Evolutionary conservation across 2,888 invertebrate genomes (phyloP).

Genomic region (Trachelus stipa): DNA sequence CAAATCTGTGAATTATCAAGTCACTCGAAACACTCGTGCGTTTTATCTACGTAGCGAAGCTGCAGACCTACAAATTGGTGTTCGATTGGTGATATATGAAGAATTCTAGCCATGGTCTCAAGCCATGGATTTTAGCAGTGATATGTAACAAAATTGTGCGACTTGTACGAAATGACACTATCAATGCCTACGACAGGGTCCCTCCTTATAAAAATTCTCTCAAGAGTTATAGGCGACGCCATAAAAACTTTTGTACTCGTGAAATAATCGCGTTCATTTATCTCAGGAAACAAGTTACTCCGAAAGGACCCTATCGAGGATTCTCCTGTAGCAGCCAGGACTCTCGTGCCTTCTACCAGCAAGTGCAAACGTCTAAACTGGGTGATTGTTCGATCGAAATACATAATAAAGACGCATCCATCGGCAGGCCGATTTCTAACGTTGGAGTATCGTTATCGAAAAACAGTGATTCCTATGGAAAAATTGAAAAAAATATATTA

Average conservation of each 20-base stretch:
- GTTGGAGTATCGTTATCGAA: not conserved
- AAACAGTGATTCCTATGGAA: not conserved
- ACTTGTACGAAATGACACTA: slow-evolving; percentile 36
- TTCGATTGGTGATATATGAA: slow-evolving; percentile 35
- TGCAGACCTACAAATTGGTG: slow-evolving; percentile 41
- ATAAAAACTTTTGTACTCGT: not conserved
- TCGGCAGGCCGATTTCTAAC: slow-evolving; percentile 4
- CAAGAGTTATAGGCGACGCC: not conserved
- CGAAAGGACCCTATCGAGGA: slow-evolving; percentile 45
- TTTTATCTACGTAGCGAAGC: slow-evolving; percentile 53
- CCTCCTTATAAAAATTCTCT: slow-evolving; percentile 22
- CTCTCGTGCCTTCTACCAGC: slow-evolving; percentile 55
- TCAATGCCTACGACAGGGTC: slow-evolving; percentile 41
- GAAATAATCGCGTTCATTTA: not conserved
- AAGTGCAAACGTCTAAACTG: slow-evolving; percentile 42
- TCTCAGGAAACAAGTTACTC: not conserved
- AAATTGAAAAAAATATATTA: not conserved
- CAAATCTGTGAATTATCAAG: not conserved
- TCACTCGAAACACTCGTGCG: not conserved
- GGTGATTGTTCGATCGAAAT: slow-evolving; percentile 12
- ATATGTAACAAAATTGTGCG: slow-evolving; percentile 48
- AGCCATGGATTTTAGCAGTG: slow-evolving; percentile 65
- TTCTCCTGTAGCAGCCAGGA: slow-evolving; percentile 37
- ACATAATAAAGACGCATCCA: not conserved
- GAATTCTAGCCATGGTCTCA: slow-evolving; percentile 61